Evolutionary conservation across 2,797 vertebrate species (phyloP).

Genomic region (Danio tinwini): DNA sequence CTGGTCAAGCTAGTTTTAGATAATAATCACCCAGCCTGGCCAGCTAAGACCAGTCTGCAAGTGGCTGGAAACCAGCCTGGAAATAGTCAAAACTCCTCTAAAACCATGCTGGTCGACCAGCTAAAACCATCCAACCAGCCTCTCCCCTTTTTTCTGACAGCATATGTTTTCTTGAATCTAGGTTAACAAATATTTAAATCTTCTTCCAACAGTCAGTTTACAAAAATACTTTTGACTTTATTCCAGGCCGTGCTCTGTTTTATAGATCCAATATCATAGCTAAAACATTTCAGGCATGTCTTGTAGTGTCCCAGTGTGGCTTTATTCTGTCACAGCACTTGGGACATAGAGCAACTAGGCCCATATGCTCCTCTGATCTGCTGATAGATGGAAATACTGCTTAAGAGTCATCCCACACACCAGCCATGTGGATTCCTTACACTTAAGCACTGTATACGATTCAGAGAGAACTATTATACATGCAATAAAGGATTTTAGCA

Average conservation of each 20-base stretch:
- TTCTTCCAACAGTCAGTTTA: background rate
- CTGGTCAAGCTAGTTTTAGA: no score
- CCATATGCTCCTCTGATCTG: constrained; percentile 54
- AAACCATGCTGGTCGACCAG: no score
- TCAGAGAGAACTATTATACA: background rate
- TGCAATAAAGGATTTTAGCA: no score
- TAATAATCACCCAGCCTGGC: no score
- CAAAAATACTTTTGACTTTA: background rate
- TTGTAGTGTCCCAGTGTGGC: constrained; percentile 26
- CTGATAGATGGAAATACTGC: constrained; percentile 25
- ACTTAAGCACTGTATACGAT: background rate
- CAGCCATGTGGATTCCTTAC: background rate
- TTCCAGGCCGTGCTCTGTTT: background rate
- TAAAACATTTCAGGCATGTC: constrained; percentile 31
- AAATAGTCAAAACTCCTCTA: no score
- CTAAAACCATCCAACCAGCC: no score
- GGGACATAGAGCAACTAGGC: constrained; percentile 56
- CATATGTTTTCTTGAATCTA: background rate
- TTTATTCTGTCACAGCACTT: constrained; percentile 56
- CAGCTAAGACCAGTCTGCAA: no score
- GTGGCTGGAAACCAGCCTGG: no score
- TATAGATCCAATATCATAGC: constrained; percentile 10
- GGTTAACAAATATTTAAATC: background rate
- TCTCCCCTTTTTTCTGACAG: background rate
- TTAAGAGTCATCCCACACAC: background rate